Evolutionary conservation across 53 echinoderm and acorn worm species (phyloP).

Genomic region (Paracentrotus lividus): DNA sequence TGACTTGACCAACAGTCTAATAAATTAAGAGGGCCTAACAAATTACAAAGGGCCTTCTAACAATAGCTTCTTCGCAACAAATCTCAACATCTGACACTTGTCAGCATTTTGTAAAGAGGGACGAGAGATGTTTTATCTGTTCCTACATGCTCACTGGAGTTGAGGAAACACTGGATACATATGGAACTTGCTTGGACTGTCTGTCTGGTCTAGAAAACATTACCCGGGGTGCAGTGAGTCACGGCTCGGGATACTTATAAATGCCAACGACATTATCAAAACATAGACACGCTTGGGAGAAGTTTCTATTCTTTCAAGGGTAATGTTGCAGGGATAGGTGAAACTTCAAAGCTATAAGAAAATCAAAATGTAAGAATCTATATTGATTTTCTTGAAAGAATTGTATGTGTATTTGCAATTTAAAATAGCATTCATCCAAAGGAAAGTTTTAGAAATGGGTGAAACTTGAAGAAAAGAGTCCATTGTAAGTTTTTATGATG

Average conservation of each 20-base stretch:
- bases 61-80: background rate
- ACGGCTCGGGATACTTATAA: background rate
- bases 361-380: no score
- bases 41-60: background rate
- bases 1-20: background rate
- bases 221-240: background rate
- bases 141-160: background rate
- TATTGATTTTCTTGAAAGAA: no score
- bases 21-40: background rate
- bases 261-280: slow-evolving; percentile 22
- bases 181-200: slow-evolving; percentile 2
- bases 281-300: slow-evolving; percentile 45
- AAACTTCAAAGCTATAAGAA: background rate
- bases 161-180: slow-evolving; percentile 1
- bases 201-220: background rate
- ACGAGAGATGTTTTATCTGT: slow-evolving; percentile 21
- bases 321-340: background rate
- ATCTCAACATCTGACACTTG: slow-evolving; percentile 1
- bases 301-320: background rate
- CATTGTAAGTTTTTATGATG: no score
- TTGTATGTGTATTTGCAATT: no score
- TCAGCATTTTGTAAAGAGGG: background rate
- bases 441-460: no score
- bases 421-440: no score
- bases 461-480: no score